Conservation (phyloP, 2,888 invertebrate genomes). For the Mycalesis mineus region DNA sequence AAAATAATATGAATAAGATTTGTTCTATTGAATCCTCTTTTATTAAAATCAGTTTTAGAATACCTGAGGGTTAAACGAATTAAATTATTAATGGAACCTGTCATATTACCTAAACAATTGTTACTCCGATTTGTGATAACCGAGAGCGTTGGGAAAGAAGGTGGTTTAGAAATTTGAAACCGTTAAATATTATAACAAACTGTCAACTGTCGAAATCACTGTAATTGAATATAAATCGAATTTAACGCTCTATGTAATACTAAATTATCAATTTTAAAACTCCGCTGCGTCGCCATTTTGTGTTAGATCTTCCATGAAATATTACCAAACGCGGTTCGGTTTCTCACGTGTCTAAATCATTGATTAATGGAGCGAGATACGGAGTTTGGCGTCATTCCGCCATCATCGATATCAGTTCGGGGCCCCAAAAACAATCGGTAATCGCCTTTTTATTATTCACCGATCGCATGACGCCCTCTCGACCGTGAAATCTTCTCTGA, state of each 20-base stretch:
- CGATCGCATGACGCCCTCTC: conserved; percentile 12
- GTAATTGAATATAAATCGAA: neutral
- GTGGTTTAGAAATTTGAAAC: neutral
- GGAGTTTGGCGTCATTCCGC: conserved; percentile 20
- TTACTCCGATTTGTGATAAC: neutral
- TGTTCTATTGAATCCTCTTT: too few relatives aligned
- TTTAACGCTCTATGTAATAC: neutral
- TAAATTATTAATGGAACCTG: too few relatives aligned
- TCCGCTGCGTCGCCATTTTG: neutral
- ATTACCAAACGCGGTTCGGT: neutral
- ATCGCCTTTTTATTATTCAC: conserved; percentile 16
- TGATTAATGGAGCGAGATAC: conserved; percentile 23
- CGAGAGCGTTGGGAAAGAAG: neutral
- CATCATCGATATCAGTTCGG: conserved; percentile 27
- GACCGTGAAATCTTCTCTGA: conserved; percentile 22
- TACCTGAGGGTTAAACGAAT: too few relatives aligned
- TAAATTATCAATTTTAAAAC: neutral
- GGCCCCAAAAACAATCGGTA: conserved; percentile 21
- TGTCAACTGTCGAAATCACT: neutral
- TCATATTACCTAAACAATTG: too few relatives aligned
- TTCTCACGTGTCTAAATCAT: conserved; percentile 11
- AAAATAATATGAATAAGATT: too few relatives aligned
- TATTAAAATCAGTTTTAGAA: too few relatives aligned
- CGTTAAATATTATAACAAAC: neutral
- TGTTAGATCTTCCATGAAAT: neutral